Percentiles rank a stretch among this genome's conserved stretches.
phyloP scores from a whole-genome alignment of 1,140 invertebrate genomes.

The Nilaparvata lugens region DNA sequence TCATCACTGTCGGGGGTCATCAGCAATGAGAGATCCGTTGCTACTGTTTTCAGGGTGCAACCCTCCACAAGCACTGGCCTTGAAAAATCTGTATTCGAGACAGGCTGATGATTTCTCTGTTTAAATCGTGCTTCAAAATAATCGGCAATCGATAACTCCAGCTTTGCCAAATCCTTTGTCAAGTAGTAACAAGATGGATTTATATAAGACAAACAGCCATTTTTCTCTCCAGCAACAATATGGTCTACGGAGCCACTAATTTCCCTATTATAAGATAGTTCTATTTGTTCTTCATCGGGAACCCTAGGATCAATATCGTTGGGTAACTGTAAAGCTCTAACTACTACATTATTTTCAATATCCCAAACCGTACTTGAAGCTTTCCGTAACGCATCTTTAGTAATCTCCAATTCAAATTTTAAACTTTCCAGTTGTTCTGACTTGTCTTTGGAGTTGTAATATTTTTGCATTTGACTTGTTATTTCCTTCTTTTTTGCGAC shows the following conservation, averaged over 20 bases:
- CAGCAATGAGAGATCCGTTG: constrained; percentile 43
- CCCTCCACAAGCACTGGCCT: constrained; percentile 58
- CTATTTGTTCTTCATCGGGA: constrained; percentile 33
- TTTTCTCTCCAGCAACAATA: constrained; percentile 43
- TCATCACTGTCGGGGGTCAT: constrained; percentile 37
- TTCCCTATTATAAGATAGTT: constrained; percentile 35
- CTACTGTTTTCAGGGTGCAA: constrained; percentile 45
- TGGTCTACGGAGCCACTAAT: constrained; percentile 37
- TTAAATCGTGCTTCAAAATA: constrained; percentile 40
- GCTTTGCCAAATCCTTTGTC: constrained; percentile 47
- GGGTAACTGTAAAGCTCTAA: constrained; percentile 49
- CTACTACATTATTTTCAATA: constrained; percentile 48
- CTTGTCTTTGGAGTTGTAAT: constrained; percentile 33
- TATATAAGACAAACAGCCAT: constrained; percentile 45
- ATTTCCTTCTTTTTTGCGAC: constrained; percentile 36
- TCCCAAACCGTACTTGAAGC: constrained; percentile 46
- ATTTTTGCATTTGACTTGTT: constrained; percentile 20
- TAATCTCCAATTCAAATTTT: constrained; percentile 39
- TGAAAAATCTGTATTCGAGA: constrained; percentile 56
- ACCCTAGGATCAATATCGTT: constrained; percentile 53
- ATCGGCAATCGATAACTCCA: constrained; percentile 50
- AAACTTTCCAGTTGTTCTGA: constrained; percentile 39
- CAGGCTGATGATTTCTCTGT: constrained; percentile 40
- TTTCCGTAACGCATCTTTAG: constrained; percentile 49
- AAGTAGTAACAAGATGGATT: constrained; percentile 51